Base-by-base conservation (phyloP, 1,140 invertebrate genomes). In the Xylocopa sonorina region DNA sequence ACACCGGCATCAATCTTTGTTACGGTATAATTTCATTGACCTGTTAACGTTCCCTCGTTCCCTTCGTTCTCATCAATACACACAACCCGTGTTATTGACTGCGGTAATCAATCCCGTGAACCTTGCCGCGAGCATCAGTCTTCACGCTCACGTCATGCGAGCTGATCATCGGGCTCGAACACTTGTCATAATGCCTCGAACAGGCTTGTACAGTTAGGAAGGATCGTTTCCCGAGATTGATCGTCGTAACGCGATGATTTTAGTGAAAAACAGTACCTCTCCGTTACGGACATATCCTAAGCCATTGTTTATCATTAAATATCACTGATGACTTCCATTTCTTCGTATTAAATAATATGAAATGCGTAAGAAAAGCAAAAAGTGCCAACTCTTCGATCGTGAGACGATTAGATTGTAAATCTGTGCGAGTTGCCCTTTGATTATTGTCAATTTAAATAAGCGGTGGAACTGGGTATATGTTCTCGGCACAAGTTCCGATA, bases 11-110 rank as follows among this genome's bases (percentile, higher is more conserved):
- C 81, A 78, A 87, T 87, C 85, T 86, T 87, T 81, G 85, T 87
- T 86, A 86, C 84, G 76, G 84, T 78, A 83, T 83, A 87, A 86
- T 87, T 86, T 87, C 85, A 83, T 87, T 86, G 85, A 83, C 85
- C 85, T 86, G 84, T 87, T 87, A 83, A 86, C 84, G 85, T 86
- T 83, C 84, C 62, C 80, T 75, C 83, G 79, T 74, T 71, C 71
- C 43, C 14, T 27, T 48, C 32, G 67, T 53, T 85, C 84, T 78
- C 85, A 78, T 86, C 84, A 62, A 85, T 83, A 80, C 82, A 83
- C 69, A 83, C 77, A 78, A 79, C 51, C n/a, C 76, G 84, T 75
- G 76, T 86, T 87, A 86, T 87, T 87, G 85, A 86, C 85, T 81
- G 58, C 57, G 78, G 84, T 81, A 81, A 87, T 87, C 85, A 86